Conservation (phyloP, 2,888 invertebrate genomes). For the Schizaphis graminum region DNA sequence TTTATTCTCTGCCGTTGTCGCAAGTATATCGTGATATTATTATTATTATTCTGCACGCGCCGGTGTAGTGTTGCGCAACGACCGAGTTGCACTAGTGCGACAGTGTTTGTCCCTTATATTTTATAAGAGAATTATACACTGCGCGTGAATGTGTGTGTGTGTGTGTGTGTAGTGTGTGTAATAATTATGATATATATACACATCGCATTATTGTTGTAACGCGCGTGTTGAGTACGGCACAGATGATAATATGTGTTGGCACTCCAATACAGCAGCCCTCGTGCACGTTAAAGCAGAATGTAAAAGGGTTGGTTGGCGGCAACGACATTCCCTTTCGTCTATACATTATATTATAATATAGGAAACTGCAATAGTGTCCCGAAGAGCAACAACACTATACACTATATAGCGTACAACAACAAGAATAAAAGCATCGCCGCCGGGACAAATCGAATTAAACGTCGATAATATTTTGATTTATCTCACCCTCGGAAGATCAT, state of each 20-base stretch:
- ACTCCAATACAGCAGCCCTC: not conserved
- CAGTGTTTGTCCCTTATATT: not conserved
- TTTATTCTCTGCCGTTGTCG: no score
- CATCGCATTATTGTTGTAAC: not conserved
- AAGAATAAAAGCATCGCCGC: constrained; percentile 30
- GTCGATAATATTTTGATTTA: constrained; percentile 57
- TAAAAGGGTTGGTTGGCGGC: constrained; percentile 22
- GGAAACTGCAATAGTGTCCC: not conserved
- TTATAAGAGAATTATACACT: not conserved
- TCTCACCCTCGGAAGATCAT: constrained; percentile 35
- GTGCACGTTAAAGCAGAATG: not conserved
- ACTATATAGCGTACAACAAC: no score
- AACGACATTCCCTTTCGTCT: not conserved
- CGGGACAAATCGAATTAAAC: constrained; percentile 28
- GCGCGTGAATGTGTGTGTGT: not conserved
- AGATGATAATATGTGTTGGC: not conserved
- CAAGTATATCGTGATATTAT: not conserved
- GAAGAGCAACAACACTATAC: not conserved
- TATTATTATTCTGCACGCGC: not conserved
- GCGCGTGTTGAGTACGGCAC: not conserved
- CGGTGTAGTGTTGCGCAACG: not conserved
- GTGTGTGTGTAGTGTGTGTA: not conserved
- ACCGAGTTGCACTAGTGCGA: not conserved
- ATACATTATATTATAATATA: not conserved
- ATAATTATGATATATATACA: not conserved